Conservation (phyloP, 2,113 vertebrate species). For the Lagopus leucura region DNA sequence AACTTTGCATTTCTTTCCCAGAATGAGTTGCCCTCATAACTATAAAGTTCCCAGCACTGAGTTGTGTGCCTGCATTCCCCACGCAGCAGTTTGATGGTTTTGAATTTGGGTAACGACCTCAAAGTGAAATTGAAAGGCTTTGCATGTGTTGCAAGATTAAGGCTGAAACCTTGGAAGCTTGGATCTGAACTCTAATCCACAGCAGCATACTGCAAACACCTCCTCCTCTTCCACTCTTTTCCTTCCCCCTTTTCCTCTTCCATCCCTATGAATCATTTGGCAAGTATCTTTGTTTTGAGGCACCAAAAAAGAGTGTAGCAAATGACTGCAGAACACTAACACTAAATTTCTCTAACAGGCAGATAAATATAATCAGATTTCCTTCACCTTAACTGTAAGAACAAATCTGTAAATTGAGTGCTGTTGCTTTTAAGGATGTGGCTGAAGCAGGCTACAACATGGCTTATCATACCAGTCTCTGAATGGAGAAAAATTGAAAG, state of each 20-base stretch:
- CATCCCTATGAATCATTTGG: neutral
- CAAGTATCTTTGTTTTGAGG: neutral
- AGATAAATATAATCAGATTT: neutral
- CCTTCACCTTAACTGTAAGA: neutral
- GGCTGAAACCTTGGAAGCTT: slow-evolving; percentile 40
- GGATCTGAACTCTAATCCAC: slow-evolving; percentile 43
- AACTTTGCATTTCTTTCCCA: neutral
- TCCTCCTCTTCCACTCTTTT: slow-evolving; percentile 9
- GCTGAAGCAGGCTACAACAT: neutral
- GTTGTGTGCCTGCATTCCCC: neutral
- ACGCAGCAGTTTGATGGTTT: neutral
- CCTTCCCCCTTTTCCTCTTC: neutral
- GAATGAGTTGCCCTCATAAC: neutral
- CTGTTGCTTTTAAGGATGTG: neutral
- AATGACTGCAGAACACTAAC: neutral
- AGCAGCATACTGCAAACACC: slow-evolving; percentile 14
- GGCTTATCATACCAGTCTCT: neutral
- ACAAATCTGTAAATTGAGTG: neutral
- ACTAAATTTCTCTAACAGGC: fast-evolving
- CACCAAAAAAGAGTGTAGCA: neutral
- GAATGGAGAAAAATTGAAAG: neutral
- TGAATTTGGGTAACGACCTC: neutral
- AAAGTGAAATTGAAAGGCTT: slow-evolving; percentile 50
- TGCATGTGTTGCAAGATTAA: slow-evolving; percentile 49
- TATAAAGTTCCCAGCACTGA: neutral